Evolutionary conservation across 2,888 invertebrate genomes (phyloP).

Genomic region (Julus scanicus): DNA sequence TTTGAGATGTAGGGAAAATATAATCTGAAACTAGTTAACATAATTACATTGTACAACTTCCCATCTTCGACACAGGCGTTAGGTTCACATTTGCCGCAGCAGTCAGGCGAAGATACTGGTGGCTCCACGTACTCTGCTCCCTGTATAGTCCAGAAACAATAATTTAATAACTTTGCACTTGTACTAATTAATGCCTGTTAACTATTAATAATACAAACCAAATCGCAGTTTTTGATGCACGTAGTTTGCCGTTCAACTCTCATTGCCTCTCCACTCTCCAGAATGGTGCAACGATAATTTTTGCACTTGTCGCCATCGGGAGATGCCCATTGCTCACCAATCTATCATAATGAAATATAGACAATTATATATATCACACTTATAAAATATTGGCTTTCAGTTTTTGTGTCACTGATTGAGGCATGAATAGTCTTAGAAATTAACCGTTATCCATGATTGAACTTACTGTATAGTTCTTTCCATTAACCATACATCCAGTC

Average conservation of each 20-base stretch:
- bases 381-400: neutral
- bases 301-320: constrained; percentile 71
- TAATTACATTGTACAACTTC: constrained; percentile 58
- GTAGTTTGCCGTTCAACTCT: constrained; percentile 70
- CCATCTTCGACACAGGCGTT: constrained; percentile 60
- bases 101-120: constrained; percentile 57
- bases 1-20: neutral
- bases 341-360: constrained; percentile 64
- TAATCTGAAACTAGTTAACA: neutral
- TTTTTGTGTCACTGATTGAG: neutral
- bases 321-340: constrained; percentile 74
- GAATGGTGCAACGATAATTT: constrained; percentile 69
- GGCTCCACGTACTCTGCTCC: constrained; percentile 59
- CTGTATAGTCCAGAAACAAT: constrained; percentile 53
- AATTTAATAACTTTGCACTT: constrained; percentile 60
- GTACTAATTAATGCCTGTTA: neutral
- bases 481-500: constrained; percentile 71
- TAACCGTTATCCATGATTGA: neutral
- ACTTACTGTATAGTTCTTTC: constrained; percentile 59
- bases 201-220: constrained; percentile 62
- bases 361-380: neutral
- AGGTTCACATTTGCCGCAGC: constrained; percentile 61
- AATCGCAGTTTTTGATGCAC: constrained; percentile 70
- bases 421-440: neutral
- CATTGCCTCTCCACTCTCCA: constrained; percentile 69